Conservation (phyloP, 2,888 invertebrate species). For the Tetramorium bicarinatum region DNA sequence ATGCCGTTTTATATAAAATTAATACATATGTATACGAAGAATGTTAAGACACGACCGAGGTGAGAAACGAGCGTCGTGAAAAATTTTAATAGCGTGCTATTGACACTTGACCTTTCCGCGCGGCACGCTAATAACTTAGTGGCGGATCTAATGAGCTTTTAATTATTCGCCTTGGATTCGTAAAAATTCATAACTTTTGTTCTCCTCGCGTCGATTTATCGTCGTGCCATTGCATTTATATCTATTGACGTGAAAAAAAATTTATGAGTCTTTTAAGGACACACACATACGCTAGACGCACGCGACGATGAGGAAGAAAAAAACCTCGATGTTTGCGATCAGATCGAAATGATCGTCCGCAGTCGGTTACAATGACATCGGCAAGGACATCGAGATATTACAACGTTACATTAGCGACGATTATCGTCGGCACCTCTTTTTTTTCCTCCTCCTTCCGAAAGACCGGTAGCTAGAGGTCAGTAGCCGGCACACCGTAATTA, state of each 20-base stretch:
- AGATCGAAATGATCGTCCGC: background rate
- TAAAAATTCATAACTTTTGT: slow-evolving; percentile 19
- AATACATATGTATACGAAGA: background rate
- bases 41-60: background rate
- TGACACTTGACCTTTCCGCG: slow-evolving; percentile 22
- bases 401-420: slow-evolving; percentile 44
- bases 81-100: slow-evolving; percentile 29
- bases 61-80: slow-evolving; percentile 5
- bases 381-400: slow-evolving; percentile 52
- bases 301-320: background rate
- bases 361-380: slow-evolving; percentile 9
- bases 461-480: slow-evolving; percentile 75
- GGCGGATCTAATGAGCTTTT: slow-evolving; percentile 51
- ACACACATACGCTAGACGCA: background rate
- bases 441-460: slow-evolving; percentile 48
- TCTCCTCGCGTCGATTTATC: background rate
- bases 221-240: background rate
- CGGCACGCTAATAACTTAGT: slow-evolving; percentile 46
- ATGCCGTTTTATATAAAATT: slow-evolving; percentile 2
- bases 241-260: background rate
- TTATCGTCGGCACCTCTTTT: slow-evolving; percentile 39
- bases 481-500: slow-evolving; percentile 75
- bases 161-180: slow-evolving; percentile 53
- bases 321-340: background rate
- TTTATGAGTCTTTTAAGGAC: background rate